A percentile compares a stretch with the other conserved stretches of the same genome.
Conservation (phyloP, 2,797 vertebrate genomes). For the Clarias pachynema region DNA sequence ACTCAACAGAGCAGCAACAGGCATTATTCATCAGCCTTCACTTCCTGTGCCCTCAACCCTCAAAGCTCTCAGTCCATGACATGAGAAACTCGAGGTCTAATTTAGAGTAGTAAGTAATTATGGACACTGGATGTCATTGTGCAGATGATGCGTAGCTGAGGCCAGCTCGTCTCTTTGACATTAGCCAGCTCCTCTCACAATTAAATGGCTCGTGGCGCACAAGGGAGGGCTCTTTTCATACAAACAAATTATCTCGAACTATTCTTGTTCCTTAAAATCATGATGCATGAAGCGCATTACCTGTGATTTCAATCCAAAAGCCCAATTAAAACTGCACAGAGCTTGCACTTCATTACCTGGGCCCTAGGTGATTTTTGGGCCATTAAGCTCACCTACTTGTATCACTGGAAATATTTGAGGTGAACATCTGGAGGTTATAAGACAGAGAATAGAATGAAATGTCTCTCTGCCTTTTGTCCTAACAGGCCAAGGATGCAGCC, state of each 20-base stretch:
- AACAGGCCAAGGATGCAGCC: conserved; percentile 70
- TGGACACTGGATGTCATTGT: conserved; percentile 70
- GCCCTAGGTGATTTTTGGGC: conserved; percentile 75
- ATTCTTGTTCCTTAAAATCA: conserved; percentile 73
- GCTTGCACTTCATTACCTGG: conserved; percentile 81
- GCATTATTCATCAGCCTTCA: conserved; percentile 56
- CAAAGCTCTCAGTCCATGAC: conserved; percentile 49
- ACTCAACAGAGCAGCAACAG: conserved; percentile 55
- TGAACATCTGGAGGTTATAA: conserved; percentile 84
- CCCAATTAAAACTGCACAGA: conserved; percentile 83
- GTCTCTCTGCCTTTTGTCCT: conserved; percentile 73
- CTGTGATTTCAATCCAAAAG: conserved; percentile 78
- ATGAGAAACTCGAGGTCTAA: conserved; percentile 52
- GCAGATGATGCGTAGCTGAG: conserved; percentile 72
- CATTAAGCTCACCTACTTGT: conserved; percentile 79
- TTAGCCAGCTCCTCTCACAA: conserved; percentile 67
- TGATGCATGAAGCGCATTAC: conserved; percentile 78
- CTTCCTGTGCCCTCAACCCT: conserved; percentile 47
- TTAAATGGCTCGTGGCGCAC: conserved; percentile 69
- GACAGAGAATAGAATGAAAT: conserved; percentile 80
- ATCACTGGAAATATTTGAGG: conserved; percentile 77
- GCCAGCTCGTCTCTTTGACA: conserved; percentile 74
- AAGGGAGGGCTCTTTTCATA: conserved; percentile 66
- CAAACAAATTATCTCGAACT: conserved; percentile 70
- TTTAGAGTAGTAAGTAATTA: conserved; percentile 69